phyloP scores from a whole-genome alignment of 2,888 invertebrate species.

The Acanthosoma haemorrhoidale region DNA sequence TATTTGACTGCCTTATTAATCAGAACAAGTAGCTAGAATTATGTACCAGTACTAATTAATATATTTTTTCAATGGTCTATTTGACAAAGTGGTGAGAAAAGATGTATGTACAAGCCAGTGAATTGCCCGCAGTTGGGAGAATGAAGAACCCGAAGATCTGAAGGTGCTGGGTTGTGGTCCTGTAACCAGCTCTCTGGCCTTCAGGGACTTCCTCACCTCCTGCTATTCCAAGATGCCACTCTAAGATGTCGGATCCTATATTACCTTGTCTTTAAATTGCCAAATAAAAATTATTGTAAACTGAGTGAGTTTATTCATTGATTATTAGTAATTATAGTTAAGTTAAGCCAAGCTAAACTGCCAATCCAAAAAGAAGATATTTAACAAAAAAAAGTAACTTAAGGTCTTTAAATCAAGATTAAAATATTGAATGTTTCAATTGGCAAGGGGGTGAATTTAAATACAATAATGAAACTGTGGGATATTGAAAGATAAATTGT shows the following conservation, averaged over 20 bases:
- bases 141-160: background rate
- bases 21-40: background rate
- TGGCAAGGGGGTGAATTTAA: too few relatives aligned
- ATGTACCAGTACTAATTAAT: background rate
- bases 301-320: background rate
- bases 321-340: background rate
- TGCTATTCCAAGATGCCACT: background rate
- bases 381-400: too few relatives aligned
- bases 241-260: background rate
- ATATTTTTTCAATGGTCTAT: background rate
- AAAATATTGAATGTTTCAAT: too few relatives aligned
- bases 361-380: too few relatives aligned
- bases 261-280: constrained; percentile 3
- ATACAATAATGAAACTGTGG: too few relatives aligned
- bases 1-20: too few relatives aligned
- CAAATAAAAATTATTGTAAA: background rate
- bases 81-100: background rate
- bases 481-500: too few relatives aligned
- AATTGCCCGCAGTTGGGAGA: background rate
- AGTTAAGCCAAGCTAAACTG: too few relatives aligned
- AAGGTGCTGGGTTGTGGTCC: background rate
- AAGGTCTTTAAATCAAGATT: too few relatives aligned
- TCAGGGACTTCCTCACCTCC: constrained; percentile 5
- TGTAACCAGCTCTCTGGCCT: constrained; percentile 13
- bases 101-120: too few relatives aligned